Percentiles rank a stretch among this genome's conserved stretches.
phyloP scores from a whole-genome alignment of 2,113 vertebrate genomes.

The Eublepharis macularius region DNA sequence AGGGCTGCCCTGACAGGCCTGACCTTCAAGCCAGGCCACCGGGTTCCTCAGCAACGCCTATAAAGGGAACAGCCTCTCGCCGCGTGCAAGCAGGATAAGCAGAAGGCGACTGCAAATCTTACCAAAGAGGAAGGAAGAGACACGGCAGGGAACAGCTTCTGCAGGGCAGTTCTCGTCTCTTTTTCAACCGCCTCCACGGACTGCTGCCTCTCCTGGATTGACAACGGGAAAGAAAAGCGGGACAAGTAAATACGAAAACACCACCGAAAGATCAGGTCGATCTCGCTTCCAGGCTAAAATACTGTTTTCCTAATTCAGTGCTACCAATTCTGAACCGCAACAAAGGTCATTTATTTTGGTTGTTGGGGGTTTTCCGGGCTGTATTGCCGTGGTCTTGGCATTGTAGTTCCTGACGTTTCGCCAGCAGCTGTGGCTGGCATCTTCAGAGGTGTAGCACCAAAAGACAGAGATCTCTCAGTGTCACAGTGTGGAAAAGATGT shows the following conservation, averaged over 20 bases:
- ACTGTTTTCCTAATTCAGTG: conserved; percentile 23
- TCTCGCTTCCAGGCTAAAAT: background rate
- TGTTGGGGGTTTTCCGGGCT: no score
- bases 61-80: background rate
- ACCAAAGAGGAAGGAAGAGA: conserved; percentile 85
- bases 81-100: background rate
- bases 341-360: no score
- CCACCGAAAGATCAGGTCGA: background rate
- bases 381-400: no score
- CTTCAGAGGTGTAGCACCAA: no score
- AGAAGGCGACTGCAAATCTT: conserved; percentile 47
- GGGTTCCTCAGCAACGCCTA: background rate
- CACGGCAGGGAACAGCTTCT: conserved; percentile 89
- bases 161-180: conserved; percentile 84
- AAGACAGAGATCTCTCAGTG: no score
- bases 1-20: background rate
- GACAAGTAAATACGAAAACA: background rate
- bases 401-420: no score
- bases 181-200: conserved; percentile 80
- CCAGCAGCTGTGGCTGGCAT: no score
- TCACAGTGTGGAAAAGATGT: no score
- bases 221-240: conserved; percentile 8
- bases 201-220: conserved; percentile 85
- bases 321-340: conserved; percentile 33
- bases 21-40: background rate